Evolutionary conservation across 92 coral and sea anemone genomes (phyloP), one percentile per base, ranked within the genome.

Genomic region (Epizoanthus fatuus): DNA sequence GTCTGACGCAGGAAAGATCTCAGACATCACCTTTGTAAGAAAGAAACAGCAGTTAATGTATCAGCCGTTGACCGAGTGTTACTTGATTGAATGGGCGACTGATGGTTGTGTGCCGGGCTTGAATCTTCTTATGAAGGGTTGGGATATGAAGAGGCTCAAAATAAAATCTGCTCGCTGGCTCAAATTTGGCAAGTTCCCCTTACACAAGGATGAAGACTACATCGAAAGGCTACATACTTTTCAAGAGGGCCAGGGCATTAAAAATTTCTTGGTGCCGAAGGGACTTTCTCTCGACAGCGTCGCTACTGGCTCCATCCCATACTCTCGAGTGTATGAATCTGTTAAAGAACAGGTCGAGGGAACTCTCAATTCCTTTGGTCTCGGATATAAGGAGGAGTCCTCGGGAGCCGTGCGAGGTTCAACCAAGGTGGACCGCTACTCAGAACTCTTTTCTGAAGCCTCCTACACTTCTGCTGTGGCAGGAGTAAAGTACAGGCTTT

Each of bases 131-230:
- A 58, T 77, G 83, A 59, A 77, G 42, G 83, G 55, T 39, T 77
- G 83, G 83, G 83, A 77, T 14, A 77, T 77, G 83, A 77, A 58
- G 40, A 37, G 35, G 12, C 70, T 77, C n/a, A 59, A 39, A 29
- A 58, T 77, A 15, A 58, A 77, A 63, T 16, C 54, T 77, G 69
- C 70, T 19, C 83, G 83, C 56, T 77, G 83, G 83, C 83, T 77
- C 17, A 57, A n/a, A 29, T 9, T 16, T 16, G 17, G 14, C 54
- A 16, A 77, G 44, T 77, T 77, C 32, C 83, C 83, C 19, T 19
- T 45, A 2, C 54, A 59, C 52, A 77, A 51, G 22, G 70, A 77
- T 7, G 25, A 37, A 44, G 69, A 59, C 52, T 77, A 57, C 40
- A 35, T 77, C n/a, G 53, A 77, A 42, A 38, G 54, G 37, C 42